Base-by-base conservation (phyloP, 2,888 invertebrate genomes). In the Latrodectus hesperus region DNA sequence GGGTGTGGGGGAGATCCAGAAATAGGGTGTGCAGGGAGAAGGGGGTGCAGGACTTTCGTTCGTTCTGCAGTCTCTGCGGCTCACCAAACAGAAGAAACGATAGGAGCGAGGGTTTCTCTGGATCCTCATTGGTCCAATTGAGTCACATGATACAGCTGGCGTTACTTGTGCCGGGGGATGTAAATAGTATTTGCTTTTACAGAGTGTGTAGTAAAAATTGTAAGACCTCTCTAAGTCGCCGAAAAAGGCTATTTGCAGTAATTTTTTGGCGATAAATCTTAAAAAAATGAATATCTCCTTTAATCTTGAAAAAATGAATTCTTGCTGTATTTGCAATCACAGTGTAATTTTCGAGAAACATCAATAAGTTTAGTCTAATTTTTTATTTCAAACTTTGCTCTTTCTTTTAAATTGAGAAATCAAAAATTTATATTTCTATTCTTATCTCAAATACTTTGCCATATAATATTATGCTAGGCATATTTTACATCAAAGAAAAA, bases 11-110 rank as follows among this genome's bases (percentile, higher is more conserved):
- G 55, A 26, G 49, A 38, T n/a, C 49, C 22, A 60, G 60, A 52
- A 52, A 38, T 38, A 38, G 38, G 38, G 38, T 6, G 38, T 38
- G 38, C 5, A 38, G 38, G 75, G 38, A 65, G 65, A 68, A 67
- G 53, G 79, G 79, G 79, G 14, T 64, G 85, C 71, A 53, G 76
- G 76, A 76, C 86, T 86, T 73, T 87, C 87, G 81, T 77, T 77
- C 81, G 67, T 73, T 82, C 85, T 75, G 26, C 38, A 60, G 22
- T 68, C 78, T 72, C 78, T 67, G 72, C 73, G 78, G 73, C 85
- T 78, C 86, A 74, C 86, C 80, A 75, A 80, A 81, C 86, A 80
- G 80, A 76, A 86, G 80, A 86, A 86, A 86, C 86, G 86, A 80
- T 80, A 76, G 86, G 80, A 80, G 86, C 80, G 73, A 75, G 85